Percentiles rank a stretch among this genome's conserved stretches.
Evolutionary conservation across 2,888 invertebrate species (phyloP).

Genomic region (Altica lythri): DNA sequence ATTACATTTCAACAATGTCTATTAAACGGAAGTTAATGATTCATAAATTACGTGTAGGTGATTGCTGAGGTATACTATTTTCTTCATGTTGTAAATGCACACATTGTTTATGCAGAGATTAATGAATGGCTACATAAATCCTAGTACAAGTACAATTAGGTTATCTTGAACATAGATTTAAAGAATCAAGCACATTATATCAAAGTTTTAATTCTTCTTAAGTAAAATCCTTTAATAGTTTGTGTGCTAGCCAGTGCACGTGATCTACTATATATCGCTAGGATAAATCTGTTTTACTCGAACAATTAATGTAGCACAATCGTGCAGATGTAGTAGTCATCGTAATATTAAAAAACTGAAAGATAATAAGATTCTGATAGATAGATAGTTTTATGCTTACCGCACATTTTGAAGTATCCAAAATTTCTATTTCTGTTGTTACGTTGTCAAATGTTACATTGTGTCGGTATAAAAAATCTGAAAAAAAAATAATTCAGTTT

Average conservation of each 20-base stretch:
- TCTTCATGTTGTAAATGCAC: constrained; percentile 6
- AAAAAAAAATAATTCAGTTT: constrained; percentile 60
- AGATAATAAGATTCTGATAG: neutral
- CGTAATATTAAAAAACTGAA: too few species aligned
- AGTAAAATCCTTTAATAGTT: neutral
- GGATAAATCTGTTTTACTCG: neutral
- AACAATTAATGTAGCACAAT: neutral
- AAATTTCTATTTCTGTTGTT: constrained; percentile 77
- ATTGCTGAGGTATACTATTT: neutral
- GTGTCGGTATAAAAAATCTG: constrained; percentile 81
- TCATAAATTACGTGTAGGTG: too few species aligned
- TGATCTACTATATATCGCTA: neutral
- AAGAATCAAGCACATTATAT: constrained; percentile 8
- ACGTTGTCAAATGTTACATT: constrained; percentile 78
- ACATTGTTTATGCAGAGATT: constrained; percentile 20
- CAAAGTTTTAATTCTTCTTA: neutral
- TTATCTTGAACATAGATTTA: constrained; percentile 13
- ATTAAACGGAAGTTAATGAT: too few species aligned
- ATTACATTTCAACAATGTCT: too few species aligned
- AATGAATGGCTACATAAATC: constrained; percentile 20
- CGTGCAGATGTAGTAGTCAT: too few species aligned
- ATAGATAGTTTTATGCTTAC: constrained; percentile 60
- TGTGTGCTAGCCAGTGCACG: neutral
- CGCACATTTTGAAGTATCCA: constrained; percentile 80
- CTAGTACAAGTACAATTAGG: constrained; percentile 16